Conservation (phyloP, 2,113 vertebrate genomes). For the Tamias sibiricus region DNA sequence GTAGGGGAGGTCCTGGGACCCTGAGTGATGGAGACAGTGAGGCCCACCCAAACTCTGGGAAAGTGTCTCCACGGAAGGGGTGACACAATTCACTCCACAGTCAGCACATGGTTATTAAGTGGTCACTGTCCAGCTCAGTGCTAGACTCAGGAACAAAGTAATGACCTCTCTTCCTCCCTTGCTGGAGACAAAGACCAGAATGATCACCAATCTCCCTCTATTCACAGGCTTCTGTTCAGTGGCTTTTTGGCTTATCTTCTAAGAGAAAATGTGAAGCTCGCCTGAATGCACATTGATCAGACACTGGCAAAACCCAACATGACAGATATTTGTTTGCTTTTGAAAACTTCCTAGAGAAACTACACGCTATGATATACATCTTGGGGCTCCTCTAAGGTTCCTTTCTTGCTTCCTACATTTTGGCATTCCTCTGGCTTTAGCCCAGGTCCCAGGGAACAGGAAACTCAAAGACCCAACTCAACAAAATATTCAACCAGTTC, state of each 20-base stretch:
- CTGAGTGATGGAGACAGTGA: background rate
- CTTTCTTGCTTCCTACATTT: background rate
- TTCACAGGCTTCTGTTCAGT: background rate
- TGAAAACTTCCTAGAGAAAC: background rate
- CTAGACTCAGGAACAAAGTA: background rate
- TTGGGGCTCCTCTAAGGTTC: background rate
- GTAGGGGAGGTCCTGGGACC: background rate
- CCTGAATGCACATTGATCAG: background rate
- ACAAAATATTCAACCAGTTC: background rate
- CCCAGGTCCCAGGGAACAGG: background rate
- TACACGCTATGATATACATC: background rate
- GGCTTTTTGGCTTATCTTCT: background rate
- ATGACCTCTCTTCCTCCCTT: background rate
- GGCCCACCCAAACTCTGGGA: background rate
- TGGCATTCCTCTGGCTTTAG: background rate
- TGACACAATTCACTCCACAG: background rate
- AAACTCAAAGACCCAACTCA: conserved; percentile 21
- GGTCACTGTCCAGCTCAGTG: background rate
- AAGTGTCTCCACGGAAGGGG: background rate
- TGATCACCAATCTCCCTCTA: background rate
- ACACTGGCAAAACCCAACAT: background rate
- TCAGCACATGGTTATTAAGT: background rate
- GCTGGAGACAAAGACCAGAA: background rate
- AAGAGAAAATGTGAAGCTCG: background rate
- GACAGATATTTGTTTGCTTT: background rate